Evolutionary conservation across 2,797 vertebrate species (phyloP).

Genomic region (Borostomias antarcticus): DNA sequence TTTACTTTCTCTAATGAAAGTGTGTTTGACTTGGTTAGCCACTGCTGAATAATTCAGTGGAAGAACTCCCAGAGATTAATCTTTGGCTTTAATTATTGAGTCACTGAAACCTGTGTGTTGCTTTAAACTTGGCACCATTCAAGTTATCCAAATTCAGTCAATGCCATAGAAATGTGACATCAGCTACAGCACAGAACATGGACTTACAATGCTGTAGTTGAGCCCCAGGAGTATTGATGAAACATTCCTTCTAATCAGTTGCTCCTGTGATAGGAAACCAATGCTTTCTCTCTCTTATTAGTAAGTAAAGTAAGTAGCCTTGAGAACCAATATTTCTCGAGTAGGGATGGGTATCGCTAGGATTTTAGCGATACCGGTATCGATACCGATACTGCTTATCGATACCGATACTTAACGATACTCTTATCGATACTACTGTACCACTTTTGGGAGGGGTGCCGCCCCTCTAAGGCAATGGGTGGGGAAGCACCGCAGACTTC

Average conservation of each 20-base stretch:
- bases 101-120: not conserved
- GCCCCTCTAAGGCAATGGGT: too few relatives aligned
- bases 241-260: constrained; percentile 17
- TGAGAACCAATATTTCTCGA: too few relatives aligned
- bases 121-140: constrained; percentile 8
- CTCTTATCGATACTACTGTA: too few relatives aligned
- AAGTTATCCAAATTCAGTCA: constrained; percentile 18
- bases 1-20: not conserved
- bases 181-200: not conserved
- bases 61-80: not conserved
- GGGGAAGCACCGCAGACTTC: too few relatives aligned
- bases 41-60: constrained; percentile 5
- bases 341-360: too few relatives aligned
- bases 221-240: constrained; percentile 20
- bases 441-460: too few relatives aligned
- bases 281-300: not conserved
- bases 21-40: not conserved
- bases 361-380: too few relatives aligned
- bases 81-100: not conserved
- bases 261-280: not conserved
- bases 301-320: not conserved
- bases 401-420: too few relatives aligned
- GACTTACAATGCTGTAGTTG: not conserved
- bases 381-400: too few relatives aligned
- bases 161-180: constrained; percentile 14